phyloP scores from a whole-genome alignment of 2,113 vertebrate species.

The Malaclemys terrapin region DNA sequence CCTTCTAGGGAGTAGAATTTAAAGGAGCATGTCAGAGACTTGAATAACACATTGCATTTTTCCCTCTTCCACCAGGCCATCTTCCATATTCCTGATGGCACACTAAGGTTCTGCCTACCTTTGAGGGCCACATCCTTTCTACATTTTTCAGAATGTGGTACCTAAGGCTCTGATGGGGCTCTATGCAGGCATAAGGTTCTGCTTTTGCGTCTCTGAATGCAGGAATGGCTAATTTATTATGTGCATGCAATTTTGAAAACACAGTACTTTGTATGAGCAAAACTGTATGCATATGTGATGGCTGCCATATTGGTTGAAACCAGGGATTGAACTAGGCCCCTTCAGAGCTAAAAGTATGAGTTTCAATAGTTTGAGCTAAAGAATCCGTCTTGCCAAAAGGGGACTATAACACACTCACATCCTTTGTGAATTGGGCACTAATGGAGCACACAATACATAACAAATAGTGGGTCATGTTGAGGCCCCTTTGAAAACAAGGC shows the following conservation, averaged over 20 bases:
- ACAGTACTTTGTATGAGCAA: fast-evolving
- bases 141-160: neutral
- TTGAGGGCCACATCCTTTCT: neutral
- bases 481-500: neutral
- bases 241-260: neutral
- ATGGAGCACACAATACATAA: neutral
- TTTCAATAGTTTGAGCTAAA: neutral
- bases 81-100: neutral
- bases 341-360: neutral
- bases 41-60: neutral
- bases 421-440: neutral
- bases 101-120: neutral
- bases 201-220: fast-evolving
- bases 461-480: neutral
- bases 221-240: neutral
- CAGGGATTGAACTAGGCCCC: fast-evolving
- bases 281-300: fast-evolving
- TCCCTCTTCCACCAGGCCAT: neutral
- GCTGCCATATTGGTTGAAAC: fast-evolving
- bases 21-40: neutral
- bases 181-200: neutral
- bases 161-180: neutral
- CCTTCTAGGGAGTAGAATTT: neutral
- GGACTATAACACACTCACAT: neutral
- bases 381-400: neutral